Base-by-base conservation (phyloP, 2,888 invertebrate genomes). In the Tribolium freemani region DNA sequence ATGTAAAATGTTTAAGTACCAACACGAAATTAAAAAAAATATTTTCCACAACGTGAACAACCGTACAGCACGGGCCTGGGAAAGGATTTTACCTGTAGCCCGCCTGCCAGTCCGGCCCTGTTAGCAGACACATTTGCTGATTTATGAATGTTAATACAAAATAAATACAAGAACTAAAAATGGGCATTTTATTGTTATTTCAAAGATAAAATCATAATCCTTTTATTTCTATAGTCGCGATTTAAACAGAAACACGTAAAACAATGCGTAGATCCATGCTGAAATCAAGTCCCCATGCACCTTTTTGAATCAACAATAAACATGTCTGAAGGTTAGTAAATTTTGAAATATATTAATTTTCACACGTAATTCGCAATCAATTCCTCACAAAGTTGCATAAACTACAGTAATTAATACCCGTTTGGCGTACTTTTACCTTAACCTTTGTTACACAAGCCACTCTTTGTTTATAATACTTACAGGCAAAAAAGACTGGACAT, bases 401-500 rank as follows among this genome's bases (percentile, higher is more conserved):
- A 26, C 3, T 26, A 26, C 26, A 5, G 26, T 26, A 26, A 26
- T 26, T 26, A 26, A 26, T 26, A 26, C 26, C 26, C 26, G 26
- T 26, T 26, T 5, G 26, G 26, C 5, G 26, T 26, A 26, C 2
- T 26, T 26, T 26, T 26, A 26, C 26, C 16, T 26, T 26, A 26
- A 26, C 26, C 26, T 26, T 38, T 38, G 38, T n/a, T 38, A 38
- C 26, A 26, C 26, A 26, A 26, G 26, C 26, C 26, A 5, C 26
- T 26, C 26, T 26, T 26, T 26, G 26, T 26, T 16, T 31, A 5
- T n/a, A n/a, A n/a, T 68, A 87, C 90, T 91, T 90, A 97, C 97
- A 82, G 97, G 97, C 83, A 97, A 88, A 80, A 97, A 90, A 69
- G 93, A 92, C 84, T 95, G 94, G 76, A 97, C 94, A 87, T 96